Evolutionary conservation across 1,140 invertebrate species (phyloP).

Genomic region (Aphaenogaster rudis): DNA sequence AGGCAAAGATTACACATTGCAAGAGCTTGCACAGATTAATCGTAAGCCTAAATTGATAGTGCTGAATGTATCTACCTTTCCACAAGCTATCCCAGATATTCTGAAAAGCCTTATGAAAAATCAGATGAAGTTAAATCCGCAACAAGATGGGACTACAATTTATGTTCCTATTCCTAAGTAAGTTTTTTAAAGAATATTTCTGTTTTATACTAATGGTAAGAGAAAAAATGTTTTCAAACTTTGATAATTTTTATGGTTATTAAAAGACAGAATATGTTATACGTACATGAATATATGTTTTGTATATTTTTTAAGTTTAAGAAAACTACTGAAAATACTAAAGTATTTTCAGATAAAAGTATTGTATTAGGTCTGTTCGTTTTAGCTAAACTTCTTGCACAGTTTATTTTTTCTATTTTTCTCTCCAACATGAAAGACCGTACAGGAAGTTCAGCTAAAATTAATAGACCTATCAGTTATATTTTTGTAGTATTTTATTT

Average conservation of each 20-base stretch:
- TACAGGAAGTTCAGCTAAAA: too few species aligned
- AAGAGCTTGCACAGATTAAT: conserved; percentile 95
- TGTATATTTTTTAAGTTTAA: neutral
- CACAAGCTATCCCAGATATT: conserved; percentile 93
- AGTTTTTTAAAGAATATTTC: conserved; percentile 73
- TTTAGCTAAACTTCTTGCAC: too few species aligned
- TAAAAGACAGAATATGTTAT: conserved; percentile 21
- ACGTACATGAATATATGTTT: neutral
- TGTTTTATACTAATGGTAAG: conserved; percentile 42
- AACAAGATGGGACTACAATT: conserved; percentile 96
- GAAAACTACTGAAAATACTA: neutral
- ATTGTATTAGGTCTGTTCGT: too few species aligned
- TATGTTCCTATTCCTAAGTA: conserved; percentile 96
- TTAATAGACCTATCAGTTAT: too few species aligned
- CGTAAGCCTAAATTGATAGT: conserved; percentile 95
- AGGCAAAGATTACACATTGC: conserved; percentile 93
- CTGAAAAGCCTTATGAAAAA: conserved; percentile 92
- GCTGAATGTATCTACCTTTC: conserved; percentile 93
- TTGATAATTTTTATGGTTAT: conserved; percentile 19
- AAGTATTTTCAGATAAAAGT: neutral
- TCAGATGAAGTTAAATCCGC: conserved; percentile 97
- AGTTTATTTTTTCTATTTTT: too few species aligned
- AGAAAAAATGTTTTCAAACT: conserved; percentile 20
- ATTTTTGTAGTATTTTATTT: too few species aligned
- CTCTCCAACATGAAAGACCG: too few species aligned